Base-by-base conservation (phyloP, 2,797 vertebrate species). In the Typhlichthys subterraneus region DNA sequence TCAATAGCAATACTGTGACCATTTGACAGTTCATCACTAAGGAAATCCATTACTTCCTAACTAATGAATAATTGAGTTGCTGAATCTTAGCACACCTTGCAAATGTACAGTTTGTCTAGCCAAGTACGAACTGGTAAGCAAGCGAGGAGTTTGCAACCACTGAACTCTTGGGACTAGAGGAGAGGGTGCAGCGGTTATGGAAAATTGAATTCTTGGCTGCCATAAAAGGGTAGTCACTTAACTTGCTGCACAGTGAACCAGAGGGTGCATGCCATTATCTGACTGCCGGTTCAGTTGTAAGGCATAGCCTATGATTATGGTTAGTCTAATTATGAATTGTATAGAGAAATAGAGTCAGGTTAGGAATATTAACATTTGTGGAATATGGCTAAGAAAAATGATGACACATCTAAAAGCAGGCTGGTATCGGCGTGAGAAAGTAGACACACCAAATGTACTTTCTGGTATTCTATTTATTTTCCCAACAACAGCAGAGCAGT, bases 401-500 rank as follows among this genome's bases (percentile, higher is more conserved):
- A 42, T 42, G 5, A 42, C 38, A 42, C 38, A 42, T 42, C 38
- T 42, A 42, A 10, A 42, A 10, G 7, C 38, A 42, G 7, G 38
- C 38, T 8, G 38, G 5, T 9, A 42, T 42, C 7, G 65, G 55
- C 57, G 67, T 17, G 12, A 51, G 65, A 53, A 60, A 75, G 70
- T 56, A 33, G 79, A 60, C 52, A 62, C 10, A 69, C 23, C 1
- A 8, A 56, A 65, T 69, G 53, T 50, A 55, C 53, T 13, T 48
- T 59, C 68, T 68, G 53, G 82, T 81, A 58, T 60, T 69, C 61
- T 72, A 77, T 87, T 85, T 80, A 81, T 51, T 59, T 67, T 72
- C 65, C 78, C 52, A 80, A 84, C 66, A 81, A 57, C 75, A 85
- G 75, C 60, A 61, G 67, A 52, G 67, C 23, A 61, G 75, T 77